Evolutionary conservation across 2,888 invertebrate species (phyloP), one percentile per base, ranked within the genome.

Genomic region (Kryphioiulus occultus): DNA sequence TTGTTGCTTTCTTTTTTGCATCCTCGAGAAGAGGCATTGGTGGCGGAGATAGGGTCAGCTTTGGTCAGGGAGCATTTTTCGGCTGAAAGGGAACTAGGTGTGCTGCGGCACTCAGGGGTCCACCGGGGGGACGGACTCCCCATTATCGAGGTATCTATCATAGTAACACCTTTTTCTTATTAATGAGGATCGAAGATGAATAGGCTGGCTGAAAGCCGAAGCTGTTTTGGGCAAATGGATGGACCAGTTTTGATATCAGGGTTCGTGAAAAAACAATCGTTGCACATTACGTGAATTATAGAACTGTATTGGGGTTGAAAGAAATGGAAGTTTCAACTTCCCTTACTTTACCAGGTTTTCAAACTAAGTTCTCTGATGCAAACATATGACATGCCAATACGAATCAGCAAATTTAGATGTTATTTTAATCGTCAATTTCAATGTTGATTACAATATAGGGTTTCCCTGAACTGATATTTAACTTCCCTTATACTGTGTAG

Each of bases 61-160:
- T 59, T 59, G 59, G 59, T 59, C 59, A 59, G 59, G 59, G 59
- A 59, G 22, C 22, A 59, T 59, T 59, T 59, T 59, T 59, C 59
- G 22, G n/a, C 59, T 59, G 22, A 59, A 59, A 22, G 22, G 59
- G 22, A 59, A 59, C 59, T 59, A 22, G 59, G 59, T 59, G 59
- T 59, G 59, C 22, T 59, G 59, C 59, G n/a, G 7, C 59, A 59
- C 59, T 22, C 59, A 59, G 59, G 59, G 59, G 59, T 59, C 59
- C 59, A 47, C 22, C 59, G 59, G 59, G 59, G 59, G 59, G 59
- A 59, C 7, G 59, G 59, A 17, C 59, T 59, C 59, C 39, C 59
- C 59, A 59, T 59, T 59, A 59, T 59, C 59, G n/a, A 22, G 59
- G 22, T 59, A 59, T 59, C 59, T 22, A 59, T 59, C 59, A 59